phyloP scores from a whole-genome alignment of 2,797 vertebrate species.

The Aphelocoma californica region DNA sequence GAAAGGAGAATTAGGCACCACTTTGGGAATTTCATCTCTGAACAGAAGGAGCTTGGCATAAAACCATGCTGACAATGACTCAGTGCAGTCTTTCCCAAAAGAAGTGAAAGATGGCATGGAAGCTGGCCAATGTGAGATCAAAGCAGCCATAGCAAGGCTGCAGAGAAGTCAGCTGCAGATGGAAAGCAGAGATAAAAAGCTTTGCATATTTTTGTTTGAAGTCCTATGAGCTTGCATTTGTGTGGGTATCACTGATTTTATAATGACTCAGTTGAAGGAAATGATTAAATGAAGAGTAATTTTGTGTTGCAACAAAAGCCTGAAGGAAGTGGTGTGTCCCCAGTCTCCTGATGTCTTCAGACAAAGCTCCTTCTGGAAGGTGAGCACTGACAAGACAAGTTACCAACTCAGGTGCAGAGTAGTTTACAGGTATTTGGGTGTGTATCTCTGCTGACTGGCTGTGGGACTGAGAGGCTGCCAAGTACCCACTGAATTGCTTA shows the following conservation, averaged over 20 bases:
- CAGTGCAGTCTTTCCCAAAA: not conserved
- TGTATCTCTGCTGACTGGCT: not conserved
- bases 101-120: conserved; percentile 8
- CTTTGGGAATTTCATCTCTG: not conserved
- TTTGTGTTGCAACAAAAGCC: not conserved
- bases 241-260: not conserved
- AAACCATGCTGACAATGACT: not conserved
- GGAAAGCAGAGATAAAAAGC: not conserved
- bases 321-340: not conserved
- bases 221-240: not conserved
- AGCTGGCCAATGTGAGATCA: not conserved
- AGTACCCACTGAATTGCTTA: not conserved
- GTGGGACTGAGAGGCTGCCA: not conserved
- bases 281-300: not conserved
- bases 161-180: conserved; percentile 21
- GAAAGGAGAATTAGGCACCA: not conserved
- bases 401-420: not conserved
- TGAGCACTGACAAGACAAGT: not conserved
- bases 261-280: conserved; percentile 3
- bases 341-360: not conserved
- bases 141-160: not conserved
- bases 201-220: not conserved
- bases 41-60: not conserved
- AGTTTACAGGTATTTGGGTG: not conserved
- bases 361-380: not conserved